Conservation (phyloP, 2,888 invertebrate species). For the Lypha dubia region DNA sequence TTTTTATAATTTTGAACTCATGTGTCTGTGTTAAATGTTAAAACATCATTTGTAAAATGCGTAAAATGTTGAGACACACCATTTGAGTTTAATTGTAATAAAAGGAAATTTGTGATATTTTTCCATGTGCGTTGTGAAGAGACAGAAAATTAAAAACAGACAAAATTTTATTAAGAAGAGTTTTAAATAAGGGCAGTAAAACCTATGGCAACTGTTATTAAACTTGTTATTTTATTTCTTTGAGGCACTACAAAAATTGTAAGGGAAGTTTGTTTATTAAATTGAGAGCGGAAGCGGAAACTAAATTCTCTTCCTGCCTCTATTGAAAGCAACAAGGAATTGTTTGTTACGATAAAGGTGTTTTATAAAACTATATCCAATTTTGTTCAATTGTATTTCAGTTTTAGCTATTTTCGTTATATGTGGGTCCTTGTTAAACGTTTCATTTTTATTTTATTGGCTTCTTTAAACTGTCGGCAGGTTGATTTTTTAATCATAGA, state of each 20-base stretch:
- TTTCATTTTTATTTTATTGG: slow-evolving; percentile 39
- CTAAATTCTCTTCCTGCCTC: neutral
- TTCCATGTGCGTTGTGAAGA: neutral
- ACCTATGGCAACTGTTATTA: neutral
- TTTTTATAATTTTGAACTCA: neutral
- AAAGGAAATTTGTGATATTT: slow-evolving; percentile 29
- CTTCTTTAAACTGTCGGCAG: slow-evolving; percentile 4
- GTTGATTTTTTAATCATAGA: neutral
- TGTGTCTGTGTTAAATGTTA: slow-evolving; percentile 44
- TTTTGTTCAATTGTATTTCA: neutral
- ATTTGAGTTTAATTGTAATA: slow-evolving; percentile 15
- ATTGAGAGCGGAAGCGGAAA: slow-evolving; percentile 32
- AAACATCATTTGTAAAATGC: slow-evolving; percentile 61
- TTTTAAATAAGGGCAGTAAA: slow-evolving; percentile 19
- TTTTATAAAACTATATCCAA: neutral
- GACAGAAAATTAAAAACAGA: slow-evolving; percentile 54
- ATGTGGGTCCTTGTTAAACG: neutral
- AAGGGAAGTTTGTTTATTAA: slow-evolving; percentile 17
- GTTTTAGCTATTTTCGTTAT: neutral
- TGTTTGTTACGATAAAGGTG: slow-evolving; percentile 17
- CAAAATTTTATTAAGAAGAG: slow-evolving; percentile 49
- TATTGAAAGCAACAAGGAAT: neutral
- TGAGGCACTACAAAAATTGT: neutral
- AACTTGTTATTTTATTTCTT: neutral
- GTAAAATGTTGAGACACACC: slow-evolving; percentile 45